Conservation (phyloP, 2,888 invertebrate genomes). For the Acrocera orbiculus region DNA sequence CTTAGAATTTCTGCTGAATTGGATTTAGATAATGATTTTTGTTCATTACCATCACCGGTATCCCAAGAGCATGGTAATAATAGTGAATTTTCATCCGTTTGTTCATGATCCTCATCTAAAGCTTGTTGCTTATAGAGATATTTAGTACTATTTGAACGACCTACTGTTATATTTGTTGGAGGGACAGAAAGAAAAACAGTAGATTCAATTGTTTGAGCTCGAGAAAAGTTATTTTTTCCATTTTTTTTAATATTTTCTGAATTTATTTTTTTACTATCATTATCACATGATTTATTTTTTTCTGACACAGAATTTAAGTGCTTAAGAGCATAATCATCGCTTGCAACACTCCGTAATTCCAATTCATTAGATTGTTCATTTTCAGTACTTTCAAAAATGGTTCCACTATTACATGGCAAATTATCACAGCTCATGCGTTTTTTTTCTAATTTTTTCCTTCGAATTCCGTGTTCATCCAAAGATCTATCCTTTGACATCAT, state of each 20-base stretch:
- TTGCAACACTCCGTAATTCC: constrained; percentile 17
- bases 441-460: constrained; percentile 36
- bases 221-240: constrained; percentile 21
- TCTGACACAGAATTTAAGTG: constrained; percentile 1
- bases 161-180: constrained; percentile 28
- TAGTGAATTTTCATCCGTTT: constrained; percentile 36
- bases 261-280: no score
- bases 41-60: constrained; percentile 10
- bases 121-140: constrained; percentile 40
- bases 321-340: constrained; percentile 2
- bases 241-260: constrained; percentile 9
- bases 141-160: constrained; percentile 35
- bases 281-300: constrained; percentile 4
- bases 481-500: constrained; percentile 28
- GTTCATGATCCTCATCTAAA: constrained; percentile 35
- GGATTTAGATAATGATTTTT: constrained; percentile 22
- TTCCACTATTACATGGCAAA: constrained; percentile 27
- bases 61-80: constrained; percentile 24
- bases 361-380: constrained; percentile 19
- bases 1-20: constrained; percentile 30
- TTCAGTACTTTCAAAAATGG: constrained; percentile 30
- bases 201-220: constrained; percentile 27
- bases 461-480: constrained; percentile 29
- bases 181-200: constrained; percentile 26
- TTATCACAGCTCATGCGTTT: constrained; percentile 32